A percentile compares a stretch with the other conserved stretches of the same genome.
phyloP scores from a whole-genome alignment of 2,797 vertebrate genomes.

The Chaenodraco wilsoni region DNA sequence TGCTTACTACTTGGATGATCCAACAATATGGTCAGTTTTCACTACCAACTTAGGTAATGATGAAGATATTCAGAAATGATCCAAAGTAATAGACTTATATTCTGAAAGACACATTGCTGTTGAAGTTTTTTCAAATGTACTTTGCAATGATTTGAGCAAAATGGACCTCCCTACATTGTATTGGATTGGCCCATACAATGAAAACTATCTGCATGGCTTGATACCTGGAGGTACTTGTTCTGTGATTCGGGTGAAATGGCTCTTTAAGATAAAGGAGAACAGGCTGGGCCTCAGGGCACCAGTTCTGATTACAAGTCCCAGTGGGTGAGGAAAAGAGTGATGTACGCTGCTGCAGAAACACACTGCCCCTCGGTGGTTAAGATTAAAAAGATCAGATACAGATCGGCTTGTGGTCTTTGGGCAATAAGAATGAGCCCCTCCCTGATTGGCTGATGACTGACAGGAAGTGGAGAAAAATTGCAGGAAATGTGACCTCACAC shows the following conservation, averaged over 20 bases:
- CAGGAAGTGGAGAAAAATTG: slow-evolving; percentile 53
- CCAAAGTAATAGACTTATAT: neutral
- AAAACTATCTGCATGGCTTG: neutral
- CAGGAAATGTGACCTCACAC: slow-evolving; percentile 54
- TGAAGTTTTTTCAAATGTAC: neutral
- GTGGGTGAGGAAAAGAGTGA: slow-evolving; percentile 30
- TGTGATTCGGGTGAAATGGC: slow-evolving; percentile 49
- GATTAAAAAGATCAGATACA: slow-evolving; percentile 23
- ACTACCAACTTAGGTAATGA: slow-evolving; percentile 11
- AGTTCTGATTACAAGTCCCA: slow-evolving; percentile 60
- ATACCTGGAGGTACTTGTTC: neutral
- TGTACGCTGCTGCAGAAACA: slow-evolving; percentile 31
- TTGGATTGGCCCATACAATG: neutral
- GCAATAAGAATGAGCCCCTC: slow-evolving; percentile 32
- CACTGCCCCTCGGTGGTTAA: slow-evolving; percentile 17
- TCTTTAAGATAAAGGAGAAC: slow-evolving; percentile 41
- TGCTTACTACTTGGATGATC: neutral
- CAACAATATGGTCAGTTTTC: neutral
- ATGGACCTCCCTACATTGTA: neutral
- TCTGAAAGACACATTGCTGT: neutral
- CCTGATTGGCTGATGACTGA: slow-evolving; percentile 51
- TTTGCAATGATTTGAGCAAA: neutral
- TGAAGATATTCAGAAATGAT: slow-evolving; percentile 2
- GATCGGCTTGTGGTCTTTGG: slow-evolving; percentile 26
- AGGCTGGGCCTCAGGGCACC: slow-evolving; percentile 64